These are phyloP conservation scores for Loxodonta africana DNA, from an alignment of 2,113 vertebrate species.

Conservation along the genomic window DNA sequence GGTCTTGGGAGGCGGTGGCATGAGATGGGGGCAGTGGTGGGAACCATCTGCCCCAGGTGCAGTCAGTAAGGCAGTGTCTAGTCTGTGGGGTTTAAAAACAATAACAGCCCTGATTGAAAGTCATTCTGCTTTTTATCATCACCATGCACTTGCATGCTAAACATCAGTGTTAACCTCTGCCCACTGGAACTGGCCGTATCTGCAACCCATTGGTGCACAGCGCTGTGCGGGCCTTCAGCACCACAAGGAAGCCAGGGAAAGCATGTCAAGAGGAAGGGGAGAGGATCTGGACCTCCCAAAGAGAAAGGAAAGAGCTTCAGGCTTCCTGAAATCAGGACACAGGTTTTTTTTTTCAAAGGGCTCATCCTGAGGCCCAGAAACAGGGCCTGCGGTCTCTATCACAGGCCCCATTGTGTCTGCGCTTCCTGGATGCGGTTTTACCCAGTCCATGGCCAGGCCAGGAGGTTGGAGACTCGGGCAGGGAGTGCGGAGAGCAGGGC, in stretches of 20 bases:
- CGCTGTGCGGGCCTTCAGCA: neutral
- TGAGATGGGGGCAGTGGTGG: no score
- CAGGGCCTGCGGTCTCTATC: neutral
- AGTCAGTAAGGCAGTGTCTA: neutral
- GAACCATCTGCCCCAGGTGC: neutral
- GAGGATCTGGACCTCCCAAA: neutral
- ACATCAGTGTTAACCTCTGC: no score
- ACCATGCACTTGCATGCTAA: rapidly evolving
- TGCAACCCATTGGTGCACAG: neutral
- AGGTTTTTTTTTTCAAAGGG: no score
- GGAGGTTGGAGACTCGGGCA: neutral
- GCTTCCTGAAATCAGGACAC: neutral
- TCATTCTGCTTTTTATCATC: neutral
- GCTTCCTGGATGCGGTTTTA: neutral
- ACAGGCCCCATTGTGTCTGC: neutral
- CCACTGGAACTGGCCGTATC: rapidly evolving
- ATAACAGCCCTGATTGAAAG: neutral
- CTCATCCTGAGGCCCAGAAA: neutral
- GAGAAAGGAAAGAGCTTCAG: neutral
- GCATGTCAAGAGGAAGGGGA: neutral
- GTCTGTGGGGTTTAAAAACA: neutral
- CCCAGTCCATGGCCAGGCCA: neutral
- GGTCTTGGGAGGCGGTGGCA: neutral
- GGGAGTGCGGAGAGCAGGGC: no score
- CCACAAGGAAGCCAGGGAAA: neutral